Conservation (phyloP, 2,888 invertebrate species). For the Clivina fossor region DNA sequence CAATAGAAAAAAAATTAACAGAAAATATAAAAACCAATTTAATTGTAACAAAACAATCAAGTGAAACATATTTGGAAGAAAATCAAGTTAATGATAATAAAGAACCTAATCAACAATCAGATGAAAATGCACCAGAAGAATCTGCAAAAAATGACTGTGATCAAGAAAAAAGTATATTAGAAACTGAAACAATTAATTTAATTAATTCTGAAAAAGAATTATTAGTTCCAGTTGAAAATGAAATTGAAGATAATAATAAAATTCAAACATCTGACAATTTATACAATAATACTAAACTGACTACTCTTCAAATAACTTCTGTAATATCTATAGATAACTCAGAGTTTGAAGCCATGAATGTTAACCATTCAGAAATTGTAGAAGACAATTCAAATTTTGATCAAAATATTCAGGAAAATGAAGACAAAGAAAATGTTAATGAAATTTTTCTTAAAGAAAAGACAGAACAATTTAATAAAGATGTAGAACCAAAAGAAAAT, state of each 20-base stretch:
- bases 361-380: not conserved
- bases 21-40: too few relatives aligned
- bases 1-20: too few relatives aligned
- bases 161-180: constrained; percentile 1
- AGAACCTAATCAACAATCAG: not conserved
- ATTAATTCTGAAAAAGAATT: not conserved
- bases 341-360: not conserved
- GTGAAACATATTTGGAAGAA: too few relatives aligned
- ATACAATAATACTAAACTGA: too few relatives aligned
- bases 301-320: not conserved
- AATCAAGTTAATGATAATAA: not conserved
- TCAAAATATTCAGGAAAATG: not conserved
- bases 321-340: too few relatives aligned
- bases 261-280: too few relatives aligned
- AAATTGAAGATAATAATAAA: constrained; percentile 8
- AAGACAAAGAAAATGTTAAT: not conserved
- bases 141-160: not conserved
- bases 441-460: not conserved
- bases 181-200: not conserved
- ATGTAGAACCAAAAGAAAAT: too few relatives aligned
- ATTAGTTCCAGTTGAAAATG: not conserved
- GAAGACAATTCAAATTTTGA: not conserved
- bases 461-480: not conserved
- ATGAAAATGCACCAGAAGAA: constrained; percentile 3
- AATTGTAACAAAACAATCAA: too few relatives aligned